Percentiles rank a stretch among this genome's conserved stretches.
phyloP scores from a whole-genome alignment of 2,113 vertebrate species.

The Loxodonta africana region DNA sequence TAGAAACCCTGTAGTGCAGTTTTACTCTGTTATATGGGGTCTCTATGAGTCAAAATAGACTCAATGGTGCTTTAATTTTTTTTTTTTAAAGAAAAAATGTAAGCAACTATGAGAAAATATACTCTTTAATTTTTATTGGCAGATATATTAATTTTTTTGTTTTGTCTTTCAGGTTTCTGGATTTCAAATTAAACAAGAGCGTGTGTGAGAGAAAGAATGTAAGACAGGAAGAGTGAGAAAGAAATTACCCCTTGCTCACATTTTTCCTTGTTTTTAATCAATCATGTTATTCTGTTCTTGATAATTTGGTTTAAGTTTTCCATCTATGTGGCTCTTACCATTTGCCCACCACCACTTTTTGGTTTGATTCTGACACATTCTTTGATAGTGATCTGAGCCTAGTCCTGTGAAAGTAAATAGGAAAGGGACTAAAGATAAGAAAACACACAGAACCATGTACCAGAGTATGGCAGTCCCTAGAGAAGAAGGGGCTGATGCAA shows the following conservation, averaged over 20 bases:
- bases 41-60: too few relatives aligned
- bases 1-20: too few relatives aligned
- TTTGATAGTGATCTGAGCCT: not conserved
- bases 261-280: not conserved
- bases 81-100: not conserved
- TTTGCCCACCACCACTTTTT: conserved; percentile 31
- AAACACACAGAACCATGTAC: not conserved
- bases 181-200: not conserved
- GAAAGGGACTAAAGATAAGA: not conserved
- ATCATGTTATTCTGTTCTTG: not conserved
- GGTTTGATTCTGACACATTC: not conserved
- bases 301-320: conserved; percentile 26
- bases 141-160: not conserved
- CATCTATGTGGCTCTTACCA: not conserved
- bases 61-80: not conserved
- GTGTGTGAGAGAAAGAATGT: not conserved
- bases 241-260: not conserved
- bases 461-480: not conserved
- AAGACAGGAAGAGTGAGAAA: not conserved
- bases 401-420: not conserved
- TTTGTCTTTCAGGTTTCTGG: not conserved
- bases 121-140: not conserved
- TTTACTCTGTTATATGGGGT: too few relatives aligned
- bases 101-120: not conserved
- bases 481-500: not conserved